Percentiles rank a stretch among this genome's conserved stretches.
These are phyloP conservation scores for Mythimna ferrago DNA, from an alignment of 2,888 invertebrate species.

Conservation along the genomic window DNA sequence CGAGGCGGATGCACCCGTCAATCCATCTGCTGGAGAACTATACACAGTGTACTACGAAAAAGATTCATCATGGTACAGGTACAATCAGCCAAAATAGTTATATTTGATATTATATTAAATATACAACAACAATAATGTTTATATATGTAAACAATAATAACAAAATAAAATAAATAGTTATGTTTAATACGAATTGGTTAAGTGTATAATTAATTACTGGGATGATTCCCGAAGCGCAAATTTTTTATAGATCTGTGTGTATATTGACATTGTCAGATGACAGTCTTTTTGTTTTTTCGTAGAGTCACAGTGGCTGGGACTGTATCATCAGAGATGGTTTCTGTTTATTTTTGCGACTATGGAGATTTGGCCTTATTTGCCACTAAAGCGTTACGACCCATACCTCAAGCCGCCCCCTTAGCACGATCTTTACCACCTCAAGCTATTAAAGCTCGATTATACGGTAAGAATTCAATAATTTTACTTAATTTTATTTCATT, in stretches of 20 bases:
- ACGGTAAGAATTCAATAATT: constrained; percentile 75
- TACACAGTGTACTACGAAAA: constrained; percentile 93
- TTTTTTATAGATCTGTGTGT: background rate
- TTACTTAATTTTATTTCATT: background rate
- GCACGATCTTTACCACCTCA: constrained; percentile 85
- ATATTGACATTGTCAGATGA: background rate
- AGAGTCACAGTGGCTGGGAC: constrained; percentile 88
- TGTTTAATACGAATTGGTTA: background rate
- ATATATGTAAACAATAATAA: too few species aligned
- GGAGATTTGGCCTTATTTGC: constrained; percentile 90
- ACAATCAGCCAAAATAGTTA: constrained; percentile 57
- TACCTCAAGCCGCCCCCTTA: constrained; percentile 79
- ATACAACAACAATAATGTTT: too few species aligned
- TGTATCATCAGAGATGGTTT: constrained; percentile 87
- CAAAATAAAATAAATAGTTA: too few species aligned
- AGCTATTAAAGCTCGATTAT: constrained; percentile 86
- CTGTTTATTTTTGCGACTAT: constrained; percentile 92
- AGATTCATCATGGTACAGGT: constrained; percentile 94
- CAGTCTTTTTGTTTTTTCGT: constrained; percentile 23
- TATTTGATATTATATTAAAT: background rate
- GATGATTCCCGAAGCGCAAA: background rate
- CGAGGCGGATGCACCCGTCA: constrained; percentile 82
- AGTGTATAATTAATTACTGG: background rate
- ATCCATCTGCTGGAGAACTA: constrained; percentile 91
- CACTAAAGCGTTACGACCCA: constrained; percentile 77